Percentiles rank a stretch among this genome's conserved stretches.
phyloP scores from a whole-genome alignment of 1,140 invertebrate species.

The Xylocopa sonorina region DNA sequence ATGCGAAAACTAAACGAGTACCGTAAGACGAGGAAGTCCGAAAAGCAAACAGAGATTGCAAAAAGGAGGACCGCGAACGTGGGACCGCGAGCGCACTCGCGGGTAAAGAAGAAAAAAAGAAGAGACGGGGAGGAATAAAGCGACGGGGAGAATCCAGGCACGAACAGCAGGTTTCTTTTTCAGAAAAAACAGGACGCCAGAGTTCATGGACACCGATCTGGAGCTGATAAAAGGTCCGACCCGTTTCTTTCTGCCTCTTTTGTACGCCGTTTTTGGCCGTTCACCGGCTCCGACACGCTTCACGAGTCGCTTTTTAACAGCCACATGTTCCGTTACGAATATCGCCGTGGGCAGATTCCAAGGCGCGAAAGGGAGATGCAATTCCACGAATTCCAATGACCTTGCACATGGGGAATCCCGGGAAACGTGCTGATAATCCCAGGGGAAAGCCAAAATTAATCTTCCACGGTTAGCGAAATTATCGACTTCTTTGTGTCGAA shows the following conservation, averaged over 20 bases:
- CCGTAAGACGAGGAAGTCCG: slow-evolving; percentile 5
- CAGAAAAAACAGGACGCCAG: slow-evolving; percentile 9
- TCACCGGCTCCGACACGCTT: background rate
- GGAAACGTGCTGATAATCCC: background rate
- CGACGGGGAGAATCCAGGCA: slow-evolving; percentile 5
- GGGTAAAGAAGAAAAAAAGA: background rate
- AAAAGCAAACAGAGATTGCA: background rate
- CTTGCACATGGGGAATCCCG: slow-evolving; percentile 14
- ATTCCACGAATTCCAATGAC: background rate
- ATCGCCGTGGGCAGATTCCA: slow-evolving; percentile 48
- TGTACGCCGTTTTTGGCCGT: slow-evolving; percentile 11
- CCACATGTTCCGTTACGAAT: slow-evolving; percentile 61
- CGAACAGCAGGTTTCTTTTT: slow-evolving; percentile 43
- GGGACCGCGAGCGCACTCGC: background rate
- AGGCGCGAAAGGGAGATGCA: slow-evolving; percentile 6
- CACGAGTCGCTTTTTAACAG: slow-evolving; percentile 37
- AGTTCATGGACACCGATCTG: slow-evolving; percentile 39
- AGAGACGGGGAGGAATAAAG: background rate
- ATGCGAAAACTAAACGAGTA: background rate
- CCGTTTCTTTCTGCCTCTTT: background rate
- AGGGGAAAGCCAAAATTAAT: background rate
- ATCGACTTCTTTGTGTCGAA: too few species aligned
- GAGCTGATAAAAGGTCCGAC: slow-evolving; percentile 50
- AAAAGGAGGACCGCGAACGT: background rate
- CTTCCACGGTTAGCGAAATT: background rate